Evolutionary conservation across 2,888 invertebrate species (phyloP).

Genomic region (Melikaiella ostensackeni): DNA sequence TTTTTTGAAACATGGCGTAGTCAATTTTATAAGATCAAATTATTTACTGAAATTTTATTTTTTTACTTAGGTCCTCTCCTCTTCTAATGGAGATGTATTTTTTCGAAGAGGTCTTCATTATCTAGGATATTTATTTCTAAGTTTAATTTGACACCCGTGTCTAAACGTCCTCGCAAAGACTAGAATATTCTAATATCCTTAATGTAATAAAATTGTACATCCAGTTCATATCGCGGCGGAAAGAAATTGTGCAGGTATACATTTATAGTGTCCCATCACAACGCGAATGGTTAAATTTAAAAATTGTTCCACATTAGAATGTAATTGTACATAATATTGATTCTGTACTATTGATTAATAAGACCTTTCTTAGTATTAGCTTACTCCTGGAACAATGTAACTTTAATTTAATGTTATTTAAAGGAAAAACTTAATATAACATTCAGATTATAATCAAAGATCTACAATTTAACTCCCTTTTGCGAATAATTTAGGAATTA

Average conservation of each 20-base stretch:
- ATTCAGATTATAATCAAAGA: constrained; percentile 23
- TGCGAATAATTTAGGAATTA: neutral
- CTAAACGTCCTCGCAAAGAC: constrained; percentile 22
- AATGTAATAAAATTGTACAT: constrained; percentile 26
- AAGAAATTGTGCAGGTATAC: constrained; percentile 13
- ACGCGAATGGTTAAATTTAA: constrained; percentile 11
- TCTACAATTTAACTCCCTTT: constrained; percentile 28
- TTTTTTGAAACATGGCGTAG: constrained; percentile 26
- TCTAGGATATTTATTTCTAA: constrained; percentile 35
- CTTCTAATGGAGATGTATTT: constrained; percentile 16
- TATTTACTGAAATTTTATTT: constrained; percentile 37
- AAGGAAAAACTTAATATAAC: constrained; percentile 34
- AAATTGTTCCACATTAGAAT: constrained; percentile 38
- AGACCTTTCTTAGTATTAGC: constrained; percentile 28
- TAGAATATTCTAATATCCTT: constrained; percentile 33
- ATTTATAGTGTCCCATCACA: constrained; percentile 19
- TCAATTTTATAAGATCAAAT: constrained; percentile 24
- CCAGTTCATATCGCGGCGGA: constrained; percentile 22
- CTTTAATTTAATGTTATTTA: constrained; percentile 37
- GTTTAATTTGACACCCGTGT: constrained; percentile 30
- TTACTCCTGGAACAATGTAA: constrained; percentile 29
- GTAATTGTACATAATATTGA: constrained; percentile 38
- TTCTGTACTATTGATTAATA: constrained; percentile 30
- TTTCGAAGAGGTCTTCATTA: constrained; percentile 24
- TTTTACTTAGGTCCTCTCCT: constrained; percentile 17